phyloP scores from a whole-genome alignment of 2,888 invertebrate species.

The Diaperis boleti region DNA sequence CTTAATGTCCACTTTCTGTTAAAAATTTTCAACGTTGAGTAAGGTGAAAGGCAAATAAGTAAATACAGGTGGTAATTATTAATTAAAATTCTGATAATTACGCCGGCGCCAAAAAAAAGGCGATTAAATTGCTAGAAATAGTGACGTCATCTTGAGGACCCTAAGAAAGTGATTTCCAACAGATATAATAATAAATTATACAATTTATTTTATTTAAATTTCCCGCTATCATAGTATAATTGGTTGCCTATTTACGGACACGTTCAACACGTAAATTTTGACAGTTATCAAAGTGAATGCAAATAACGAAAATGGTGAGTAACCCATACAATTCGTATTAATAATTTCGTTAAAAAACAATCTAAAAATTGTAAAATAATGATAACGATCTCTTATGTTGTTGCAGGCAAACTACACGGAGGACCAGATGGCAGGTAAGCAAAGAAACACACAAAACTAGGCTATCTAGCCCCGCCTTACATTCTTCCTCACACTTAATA shows the following conservation, averaged over 20 bases:
- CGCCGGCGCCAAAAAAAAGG: too few relatives aligned
- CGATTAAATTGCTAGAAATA: too few relatives aligned
- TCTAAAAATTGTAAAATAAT: constrained; percentile 1
- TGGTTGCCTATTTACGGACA: constrained; percentile 22
- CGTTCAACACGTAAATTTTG: constrained; percentile 36
- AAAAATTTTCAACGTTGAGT: too few relatives aligned
- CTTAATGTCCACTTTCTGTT: too few relatives aligned
- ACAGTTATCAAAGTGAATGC: constrained; percentile 38
- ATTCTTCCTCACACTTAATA: constrained; percentile 52
- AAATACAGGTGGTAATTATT: too few relatives aligned
- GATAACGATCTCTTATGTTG: constrained; percentile 46
- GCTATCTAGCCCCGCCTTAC: constrained; percentile 65
- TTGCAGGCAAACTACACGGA: constrained; percentile 89
- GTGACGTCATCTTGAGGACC: too few relatives aligned
- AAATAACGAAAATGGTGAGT: constrained; percentile 39
- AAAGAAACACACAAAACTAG: constrained; percentile 61
- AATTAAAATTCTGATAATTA: too few relatives aligned
- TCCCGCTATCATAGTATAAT: constrained; percentile 13
- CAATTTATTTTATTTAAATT: constrained; percentile 6
- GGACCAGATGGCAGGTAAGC: constrained; percentile 93
- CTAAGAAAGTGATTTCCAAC: too few relatives aligned
- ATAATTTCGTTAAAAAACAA: constrained; percentile 12
- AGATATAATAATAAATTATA: too few relatives aligned
- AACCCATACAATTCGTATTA: neutral
- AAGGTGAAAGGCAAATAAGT: too few relatives aligned